Base-by-base conservation (phyloP, 2,797 vertebrate species). In the Carapus acus region DNA sequence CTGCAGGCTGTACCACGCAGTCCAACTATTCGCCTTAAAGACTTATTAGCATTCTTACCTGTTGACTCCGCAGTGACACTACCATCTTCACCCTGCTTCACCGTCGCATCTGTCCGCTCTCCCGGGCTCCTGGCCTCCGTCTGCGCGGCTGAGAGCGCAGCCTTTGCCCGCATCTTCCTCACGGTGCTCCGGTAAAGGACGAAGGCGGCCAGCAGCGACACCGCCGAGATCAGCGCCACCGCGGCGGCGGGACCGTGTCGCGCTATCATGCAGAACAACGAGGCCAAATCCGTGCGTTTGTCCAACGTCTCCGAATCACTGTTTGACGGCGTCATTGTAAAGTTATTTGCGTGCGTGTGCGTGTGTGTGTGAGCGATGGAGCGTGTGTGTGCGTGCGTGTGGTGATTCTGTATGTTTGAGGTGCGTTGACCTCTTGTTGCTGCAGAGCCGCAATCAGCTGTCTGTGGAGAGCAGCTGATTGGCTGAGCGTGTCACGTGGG, bases 121-220 rank as follows among this genome's bases (percentile, higher is more conserved):
- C 11, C 71, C 13, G 14, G 27, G 54, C 48, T 51, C 41, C 6
- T 7, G 39, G 43, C 11, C 17, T 62, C 73, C 19, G 12, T 19
- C 49, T 19, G 29, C 8, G 12, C 50, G 15, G 55, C 57, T 4
- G 43, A 63, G 14, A 23, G 59, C 1, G 51, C 38, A 61, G 78
- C 69, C 68, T 74, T 83, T 68, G 68, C 74, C 59, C 79, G 73
- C 69, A 78, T 84, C 67, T 76, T 75, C 63, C 67, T 67, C 60
- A 81, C 62, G 54, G 24, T 77, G 59, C 85, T 78, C 59, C 85
- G 76, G 72, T 87, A 88, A 43, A 89, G 73, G 61, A 86, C 58
- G 67, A 87, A 73, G 1, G 63, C 84, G 18, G 71, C 83, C 61
- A 86, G 75, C 58, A 84, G 61, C 1, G 76, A 83, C 29, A 82